Conservation (phyloP, 2,888 invertebrate species). For the Drosophila sordidula region DNA sequence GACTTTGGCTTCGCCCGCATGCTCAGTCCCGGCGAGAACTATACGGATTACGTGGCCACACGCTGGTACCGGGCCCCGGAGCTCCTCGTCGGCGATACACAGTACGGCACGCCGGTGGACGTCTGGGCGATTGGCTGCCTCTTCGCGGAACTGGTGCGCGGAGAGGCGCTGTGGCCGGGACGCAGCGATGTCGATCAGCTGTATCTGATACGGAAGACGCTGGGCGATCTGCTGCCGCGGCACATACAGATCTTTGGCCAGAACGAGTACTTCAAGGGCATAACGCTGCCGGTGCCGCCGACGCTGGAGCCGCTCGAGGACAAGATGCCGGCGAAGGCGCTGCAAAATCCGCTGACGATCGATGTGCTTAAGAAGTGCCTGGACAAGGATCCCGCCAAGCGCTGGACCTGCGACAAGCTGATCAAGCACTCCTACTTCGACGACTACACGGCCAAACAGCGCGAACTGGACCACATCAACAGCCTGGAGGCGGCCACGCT, state of each 20-base stretch:
- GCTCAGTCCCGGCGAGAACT: conserved; percentile 98
- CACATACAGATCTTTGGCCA: conserved; percentile 98
- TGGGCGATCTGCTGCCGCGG: conserved; percentile 96
- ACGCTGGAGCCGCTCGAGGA: conserved; percentile 93
- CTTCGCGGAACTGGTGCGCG: conserved; percentile 93
- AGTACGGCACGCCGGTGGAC: conserved; percentile 95
- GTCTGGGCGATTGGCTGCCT: conserved; percentile 99
- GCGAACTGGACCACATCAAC: conserved; percentile 86
- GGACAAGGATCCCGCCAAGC: conserved; percentile 95
- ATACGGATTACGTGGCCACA: conserved; percentile 99
- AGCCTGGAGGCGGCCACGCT: conserved; percentile 81
- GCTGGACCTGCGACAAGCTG: conserved; percentile 97
- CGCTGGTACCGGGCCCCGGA: conserved; percentile 99
- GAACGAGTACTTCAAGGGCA: conserved; percentile 96
- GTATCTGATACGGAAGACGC: conserved; percentile 96
- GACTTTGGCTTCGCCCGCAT: conserved; percentile 99
- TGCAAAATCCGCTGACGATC: conserved; percentile 89
- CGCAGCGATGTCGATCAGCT: conserved; percentile 99
- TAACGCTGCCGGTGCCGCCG: conserved; percentile 96
- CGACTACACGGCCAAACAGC: conserved; percentile 93
- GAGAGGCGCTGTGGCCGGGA: conserved; percentile 98
- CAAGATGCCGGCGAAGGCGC: conserved; percentile 91
- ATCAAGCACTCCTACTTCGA: conserved; percentile 96
- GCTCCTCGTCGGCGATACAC: conserved; percentile 97
- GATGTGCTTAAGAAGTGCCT: conserved; percentile 97